phyloP scores from a whole-genome alignment of 2,113 vertebrate species.

The Aythya baeri region DNA sequence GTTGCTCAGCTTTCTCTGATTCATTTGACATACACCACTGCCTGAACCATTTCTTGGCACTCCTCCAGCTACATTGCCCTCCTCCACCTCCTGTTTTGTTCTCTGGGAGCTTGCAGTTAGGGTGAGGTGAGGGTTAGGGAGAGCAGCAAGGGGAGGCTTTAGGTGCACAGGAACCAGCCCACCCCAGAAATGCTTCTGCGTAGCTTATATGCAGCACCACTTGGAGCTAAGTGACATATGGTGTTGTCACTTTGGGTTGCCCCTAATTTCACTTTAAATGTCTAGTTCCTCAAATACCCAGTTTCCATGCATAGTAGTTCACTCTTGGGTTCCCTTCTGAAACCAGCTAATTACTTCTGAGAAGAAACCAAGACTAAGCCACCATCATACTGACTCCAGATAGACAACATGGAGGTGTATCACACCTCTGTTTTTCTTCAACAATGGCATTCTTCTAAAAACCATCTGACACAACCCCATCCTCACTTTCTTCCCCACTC shows the following conservation, averaged over 20 bases:
- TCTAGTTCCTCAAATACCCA: not conserved
- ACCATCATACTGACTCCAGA: not conserved
- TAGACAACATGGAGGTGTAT: not conserved
- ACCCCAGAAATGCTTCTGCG: not conserved
- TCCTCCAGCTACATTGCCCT: fast-evolving
- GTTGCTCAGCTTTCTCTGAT: not conserved
- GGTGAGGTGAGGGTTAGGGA: not conserved
- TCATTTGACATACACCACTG: not conserved
- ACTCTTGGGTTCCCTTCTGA: not conserved
- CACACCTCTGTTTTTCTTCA: not conserved
- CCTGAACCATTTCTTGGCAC: not conserved
- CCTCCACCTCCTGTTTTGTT: not conserved
- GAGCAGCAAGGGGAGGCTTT: not conserved
- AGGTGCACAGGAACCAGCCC: not conserved
- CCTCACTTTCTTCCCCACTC: not conserved
- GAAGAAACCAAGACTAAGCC: not conserved
- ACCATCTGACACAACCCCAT: not conserved
- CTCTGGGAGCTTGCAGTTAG: not conserved
- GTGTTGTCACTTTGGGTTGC: not conserved
- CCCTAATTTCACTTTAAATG: not conserved
- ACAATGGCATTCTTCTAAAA: not conserved
- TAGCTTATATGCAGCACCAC: not conserved
- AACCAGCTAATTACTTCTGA: not conserved
- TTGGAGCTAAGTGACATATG: not conserved
- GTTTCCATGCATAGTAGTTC: not conserved